These are phyloP conservation scores for Laspeyria flexula DNA, from an alignment of 2,888 invertebrate species.

Conservation along the genomic window DNA sequence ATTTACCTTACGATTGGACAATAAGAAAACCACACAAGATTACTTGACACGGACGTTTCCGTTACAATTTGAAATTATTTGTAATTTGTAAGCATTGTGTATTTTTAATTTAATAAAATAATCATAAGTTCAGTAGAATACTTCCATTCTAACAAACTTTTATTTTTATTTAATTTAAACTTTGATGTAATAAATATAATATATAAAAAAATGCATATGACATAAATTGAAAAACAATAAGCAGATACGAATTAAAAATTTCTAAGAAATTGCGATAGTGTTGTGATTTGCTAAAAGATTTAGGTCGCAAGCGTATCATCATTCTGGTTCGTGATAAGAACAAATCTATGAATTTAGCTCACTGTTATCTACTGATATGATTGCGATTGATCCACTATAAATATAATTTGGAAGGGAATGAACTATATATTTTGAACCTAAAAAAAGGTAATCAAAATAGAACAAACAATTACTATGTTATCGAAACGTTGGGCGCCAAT, in stretches of 20 bases:
- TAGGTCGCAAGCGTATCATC: constrained; percentile 7
- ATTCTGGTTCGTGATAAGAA: constrained; percentile 15
- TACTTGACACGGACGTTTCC: constrained; percentile 18
- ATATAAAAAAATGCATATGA: no score
- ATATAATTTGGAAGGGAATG: no score
- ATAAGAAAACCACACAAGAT: constrained; percentile 32
- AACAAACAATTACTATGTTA: not conserved
- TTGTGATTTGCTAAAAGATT: constrained; percentile 18
- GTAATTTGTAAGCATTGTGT: constrained; percentile 16
- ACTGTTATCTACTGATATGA: not conserved
- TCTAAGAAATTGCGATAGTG: constrained; percentile 16
- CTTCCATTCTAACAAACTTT: no score
- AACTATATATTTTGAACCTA: no score
- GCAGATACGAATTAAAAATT: constrained; percentile 2
- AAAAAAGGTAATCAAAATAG: not conserved
- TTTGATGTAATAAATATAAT: no score
- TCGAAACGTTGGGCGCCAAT: constrained; percentile 22
- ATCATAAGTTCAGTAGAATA: not conserved
- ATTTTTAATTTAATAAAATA: constrained; percentile 25
- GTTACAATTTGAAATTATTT: constrained; percentile 17
- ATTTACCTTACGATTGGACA: constrained; percentile 24
- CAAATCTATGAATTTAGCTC: not conserved
- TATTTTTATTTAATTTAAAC: no score
- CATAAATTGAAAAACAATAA: no score
- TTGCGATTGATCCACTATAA: constrained; percentile 3